Percentiles rank a stretch among this genome's conserved stretches.
Conservation (phyloP, 2,888 invertebrate genomes). For the Diaphora mendica region DNA sequence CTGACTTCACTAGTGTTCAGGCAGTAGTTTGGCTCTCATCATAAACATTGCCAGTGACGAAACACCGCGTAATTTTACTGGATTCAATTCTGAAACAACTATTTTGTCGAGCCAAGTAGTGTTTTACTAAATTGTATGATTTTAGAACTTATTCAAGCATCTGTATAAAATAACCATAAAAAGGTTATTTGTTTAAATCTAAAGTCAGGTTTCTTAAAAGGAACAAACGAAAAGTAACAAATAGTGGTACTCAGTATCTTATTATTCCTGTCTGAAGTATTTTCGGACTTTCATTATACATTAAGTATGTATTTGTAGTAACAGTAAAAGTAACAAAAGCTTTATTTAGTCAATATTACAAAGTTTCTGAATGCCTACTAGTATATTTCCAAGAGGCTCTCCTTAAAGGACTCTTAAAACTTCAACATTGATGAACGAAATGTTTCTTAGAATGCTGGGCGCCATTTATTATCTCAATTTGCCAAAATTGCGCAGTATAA, state of each 20-base stretch:
- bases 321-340: background rate
- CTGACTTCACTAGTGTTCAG: too few relatives aligned
- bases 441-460: background rate
- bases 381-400: background rate
- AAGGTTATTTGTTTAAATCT: background rate
- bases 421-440: background rate
- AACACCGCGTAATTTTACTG: too few relatives aligned
- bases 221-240: background rate
- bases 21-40: too few relatives aligned
- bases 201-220: background rate
- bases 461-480: background rate
- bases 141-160: background rate
- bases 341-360: slow-evolving; percentile 1
- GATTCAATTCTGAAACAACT: background rate
- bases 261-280: background rate
- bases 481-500: background rate
- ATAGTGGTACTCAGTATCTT: background rate
- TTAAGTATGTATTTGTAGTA: background rate
- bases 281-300: background rate
- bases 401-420: background rate
- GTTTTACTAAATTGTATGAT: background rate
- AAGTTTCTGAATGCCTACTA: background rate
- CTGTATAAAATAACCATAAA: background rate
- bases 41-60: too few relatives aligned
- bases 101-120: background rate